phyloP scores from a whole-genome alignment of 2,113 vertebrate species.

The Myocastor coypus region DNA sequence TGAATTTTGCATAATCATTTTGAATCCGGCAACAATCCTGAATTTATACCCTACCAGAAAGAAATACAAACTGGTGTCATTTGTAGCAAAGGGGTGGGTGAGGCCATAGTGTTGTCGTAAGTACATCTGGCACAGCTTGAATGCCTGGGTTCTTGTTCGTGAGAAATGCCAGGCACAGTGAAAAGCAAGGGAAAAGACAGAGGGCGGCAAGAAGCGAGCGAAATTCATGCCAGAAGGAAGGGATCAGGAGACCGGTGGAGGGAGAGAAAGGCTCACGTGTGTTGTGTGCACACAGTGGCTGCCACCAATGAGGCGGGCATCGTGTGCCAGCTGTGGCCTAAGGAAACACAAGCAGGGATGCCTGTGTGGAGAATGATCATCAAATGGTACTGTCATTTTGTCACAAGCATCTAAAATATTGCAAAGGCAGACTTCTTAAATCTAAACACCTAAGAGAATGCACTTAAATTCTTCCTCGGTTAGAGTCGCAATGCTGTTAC shows the following conservation, averaged over 20 bases:
- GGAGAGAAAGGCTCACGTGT: neutral
- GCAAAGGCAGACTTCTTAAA: conserved; percentile 63
- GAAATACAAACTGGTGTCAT: neutral
- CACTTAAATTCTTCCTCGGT: conserved; percentile 63
- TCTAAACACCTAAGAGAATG: conserved; percentile 46
- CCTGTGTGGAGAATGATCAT: conserved; percentile 68
- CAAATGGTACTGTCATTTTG: conserved; percentile 69
- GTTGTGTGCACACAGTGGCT: neutral
- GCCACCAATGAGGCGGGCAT: neutral
- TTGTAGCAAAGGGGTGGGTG: neutral
- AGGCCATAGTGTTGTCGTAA: neutral
- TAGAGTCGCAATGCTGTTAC: conserved; percentile 73
- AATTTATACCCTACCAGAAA: neutral
- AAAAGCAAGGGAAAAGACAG: neutral
- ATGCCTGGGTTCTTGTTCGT: neutral
- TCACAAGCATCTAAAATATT: conserved; percentile 47
- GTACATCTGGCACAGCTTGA: neutral
- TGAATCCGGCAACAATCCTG: neutral
- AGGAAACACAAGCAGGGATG: neutral
- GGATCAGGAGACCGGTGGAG: neutral
- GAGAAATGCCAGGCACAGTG: neutral
- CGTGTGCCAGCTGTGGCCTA: neutral
- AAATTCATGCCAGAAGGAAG: neutral
- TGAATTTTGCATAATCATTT: neutral
- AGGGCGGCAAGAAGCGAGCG: neutral